Percentiles rank a stretch among this genome's conserved stretches.
Evolutionary conservation across 2,797 vertebrate genomes (phyloP).

Genomic region (Clamator glandarius): DNA sequence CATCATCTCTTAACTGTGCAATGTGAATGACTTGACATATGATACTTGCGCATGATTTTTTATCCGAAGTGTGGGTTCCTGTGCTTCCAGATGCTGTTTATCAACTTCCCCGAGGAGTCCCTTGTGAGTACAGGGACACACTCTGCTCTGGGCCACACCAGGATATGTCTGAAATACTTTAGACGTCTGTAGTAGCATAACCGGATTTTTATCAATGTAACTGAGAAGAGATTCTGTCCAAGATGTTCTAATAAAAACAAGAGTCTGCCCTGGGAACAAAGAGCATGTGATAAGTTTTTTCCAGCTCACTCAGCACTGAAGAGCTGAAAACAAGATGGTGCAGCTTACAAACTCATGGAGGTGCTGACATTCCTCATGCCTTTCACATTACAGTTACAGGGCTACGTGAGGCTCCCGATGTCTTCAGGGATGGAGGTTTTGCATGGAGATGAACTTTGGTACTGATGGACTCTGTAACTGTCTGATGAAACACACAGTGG

Average conservation of each 20-base stretch:
- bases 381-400: not conserved
- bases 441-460: not conserved
- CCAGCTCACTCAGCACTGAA: not conserved
- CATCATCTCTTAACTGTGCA: not conserved
- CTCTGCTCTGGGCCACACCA: conserved; percentile 17
- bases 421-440: not conserved
- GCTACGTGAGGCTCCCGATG: not conserved
- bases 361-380: not conserved
- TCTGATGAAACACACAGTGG: not conserved
- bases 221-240: not conserved
- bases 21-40: not conserved
- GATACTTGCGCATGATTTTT: not conserved
- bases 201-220: conserved; percentile 36
- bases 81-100: conserved; percentile 21
- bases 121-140: not conserved
- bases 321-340: not conserved
- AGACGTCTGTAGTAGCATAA: conserved; percentile 26
- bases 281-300: not conserved
- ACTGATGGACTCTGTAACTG: not conserved
- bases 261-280: conserved; percentile 40
- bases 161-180: not conserved
- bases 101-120: not conserved
- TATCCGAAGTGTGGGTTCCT: not conserved
- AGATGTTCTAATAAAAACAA: conserved; percentile 59
- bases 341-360: not conserved